Percentiles rank a stretch among this genome's conserved stretches.
phyloP scores from a whole-genome alignment of 1,140 invertebrate genomes.

The Manduca sexta region DNA sequence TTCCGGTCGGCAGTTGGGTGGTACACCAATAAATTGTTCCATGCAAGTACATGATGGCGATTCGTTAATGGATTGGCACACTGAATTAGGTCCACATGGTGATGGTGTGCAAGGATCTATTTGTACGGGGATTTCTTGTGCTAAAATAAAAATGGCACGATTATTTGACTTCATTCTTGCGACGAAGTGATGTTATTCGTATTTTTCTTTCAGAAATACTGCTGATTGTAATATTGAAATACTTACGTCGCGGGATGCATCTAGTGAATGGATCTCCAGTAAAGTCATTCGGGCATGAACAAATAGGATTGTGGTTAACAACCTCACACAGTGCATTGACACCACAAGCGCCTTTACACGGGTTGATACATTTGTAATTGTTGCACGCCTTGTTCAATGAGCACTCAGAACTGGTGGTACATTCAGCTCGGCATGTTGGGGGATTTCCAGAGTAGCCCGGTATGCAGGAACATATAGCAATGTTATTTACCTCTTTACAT shows the following conservation, averaged over 20 bases:
- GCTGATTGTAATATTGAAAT: conserved; percentile 1
- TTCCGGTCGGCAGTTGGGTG: conserved; percentile 80
- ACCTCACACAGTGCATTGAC: conserved; percentile 77
- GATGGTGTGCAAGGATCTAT: conserved; percentile 79
- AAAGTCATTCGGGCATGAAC: conserved; percentile 77
- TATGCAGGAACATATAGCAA: conserved; percentile 80
- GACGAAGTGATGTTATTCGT: no score
- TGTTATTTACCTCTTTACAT: conserved; percentile 76
- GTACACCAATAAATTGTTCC: conserved; percentile 75
- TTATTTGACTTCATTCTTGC: no score
- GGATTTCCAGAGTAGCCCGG: conserved; percentile 79
- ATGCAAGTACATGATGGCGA: conserved; percentile 79
- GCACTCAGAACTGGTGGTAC: conserved; percentile 79
- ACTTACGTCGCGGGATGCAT: conserved; percentile 76
- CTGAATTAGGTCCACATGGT: conserved; percentile 81
- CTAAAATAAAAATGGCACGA: conserved; percentile 39
- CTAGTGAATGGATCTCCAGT: conserved; percentile 82
- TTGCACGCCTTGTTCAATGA: conserved; percentile 76
- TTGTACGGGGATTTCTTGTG: conserved; percentile 69
- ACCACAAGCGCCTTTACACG: conserved; percentile 81
- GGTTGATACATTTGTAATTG: conserved; percentile 80
- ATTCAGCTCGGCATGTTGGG: conserved; percentile 80
- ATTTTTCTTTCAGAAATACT: background rate
- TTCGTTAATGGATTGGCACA: conserved; percentile 76
- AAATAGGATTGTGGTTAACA: conserved; percentile 78